Evolutionary conservation across 2,113 vertebrate species (phyloP).

Genomic region (Oophaga pumilio): DNA sequence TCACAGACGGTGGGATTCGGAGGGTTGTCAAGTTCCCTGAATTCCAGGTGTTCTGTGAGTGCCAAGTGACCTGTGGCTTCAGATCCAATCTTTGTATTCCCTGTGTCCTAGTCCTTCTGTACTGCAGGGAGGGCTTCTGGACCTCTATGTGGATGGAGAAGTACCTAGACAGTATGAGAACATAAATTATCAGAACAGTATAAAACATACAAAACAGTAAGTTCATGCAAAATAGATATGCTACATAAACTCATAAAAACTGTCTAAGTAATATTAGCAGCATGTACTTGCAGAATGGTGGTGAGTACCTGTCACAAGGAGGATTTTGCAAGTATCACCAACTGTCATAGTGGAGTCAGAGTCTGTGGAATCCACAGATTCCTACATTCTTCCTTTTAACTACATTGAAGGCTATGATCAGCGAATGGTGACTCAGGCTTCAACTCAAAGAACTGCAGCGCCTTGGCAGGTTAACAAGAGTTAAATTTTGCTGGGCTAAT

Average conservation of each 20-base stretch:
- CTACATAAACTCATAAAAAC: not conserved
- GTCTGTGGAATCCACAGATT: too few species aligned
- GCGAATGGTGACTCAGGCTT: too few species aligned
- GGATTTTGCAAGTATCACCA: too few species aligned
- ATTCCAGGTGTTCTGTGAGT: constrained; percentile 49
- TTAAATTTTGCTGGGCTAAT: too few species aligned
- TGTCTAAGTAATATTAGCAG: not conserved
- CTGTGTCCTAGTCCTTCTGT: constrained; percentile 44
- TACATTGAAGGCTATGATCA: too few species aligned
- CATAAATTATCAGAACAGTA: not conserved
- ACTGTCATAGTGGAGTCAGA: too few species aligned
- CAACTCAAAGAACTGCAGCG: too few species aligned
- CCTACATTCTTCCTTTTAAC: too few species aligned
- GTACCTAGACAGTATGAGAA: constrained; percentile 30
- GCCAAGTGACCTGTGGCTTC: constrained; percentile 48
- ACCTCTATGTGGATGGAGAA: constrained; percentile 40
- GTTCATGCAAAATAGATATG: not conserved
- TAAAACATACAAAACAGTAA: not conserved
- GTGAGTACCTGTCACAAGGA: not conserved
- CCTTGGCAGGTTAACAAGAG: too few species aligned
- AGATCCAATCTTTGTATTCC: constrained; percentile 44
- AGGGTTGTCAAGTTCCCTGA: constrained; percentile 49
- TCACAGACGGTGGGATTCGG: constrained; percentile 48
- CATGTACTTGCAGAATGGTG: not conserved
- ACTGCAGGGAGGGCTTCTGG: constrained; percentile 45